phyloP scores from a whole-genome alignment of 2,113 vertebrate genomes.

The Bufo gargarizans region DNA sequence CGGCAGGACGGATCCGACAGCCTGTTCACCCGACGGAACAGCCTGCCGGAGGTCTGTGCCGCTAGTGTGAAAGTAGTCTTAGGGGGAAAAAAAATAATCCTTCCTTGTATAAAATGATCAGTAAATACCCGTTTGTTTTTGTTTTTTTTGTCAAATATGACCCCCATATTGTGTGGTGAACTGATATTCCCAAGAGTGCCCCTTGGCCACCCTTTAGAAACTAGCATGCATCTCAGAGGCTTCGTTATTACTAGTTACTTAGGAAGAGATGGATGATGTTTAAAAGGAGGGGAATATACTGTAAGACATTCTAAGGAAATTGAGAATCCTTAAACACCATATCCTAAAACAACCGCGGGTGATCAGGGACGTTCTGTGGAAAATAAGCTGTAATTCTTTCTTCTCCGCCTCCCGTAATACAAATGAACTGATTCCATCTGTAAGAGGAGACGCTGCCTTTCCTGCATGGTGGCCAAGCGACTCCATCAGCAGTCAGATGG shows the following conservation, averaged over 20 bases:
- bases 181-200: background rate
- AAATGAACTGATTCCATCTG: background rate
- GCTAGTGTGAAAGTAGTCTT: no score
- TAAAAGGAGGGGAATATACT: background rate
- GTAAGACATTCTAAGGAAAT: no score
- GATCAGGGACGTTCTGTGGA: background rate
- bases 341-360: background rate
- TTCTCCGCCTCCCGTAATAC: no score
- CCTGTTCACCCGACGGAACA: no score
- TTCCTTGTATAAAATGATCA: background rate
- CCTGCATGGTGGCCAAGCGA: background rate
- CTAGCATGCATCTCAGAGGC: background rate
- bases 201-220: background rate
- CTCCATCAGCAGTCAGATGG: background rate
- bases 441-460: background rate
- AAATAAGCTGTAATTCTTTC: background rate
- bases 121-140: background rate
- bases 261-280: background rate
- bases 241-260: background rate
- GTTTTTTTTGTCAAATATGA: no score
- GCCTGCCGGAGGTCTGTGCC: no score
- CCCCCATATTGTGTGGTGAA: background rate
- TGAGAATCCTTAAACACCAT: no score
- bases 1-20: no score
- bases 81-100: no score